Percentiles rank a stretch among this genome's conserved stretches.
phyloP scores from a whole-genome alignment of 2,888 invertebrate genomes.

The Shargacucullia verbasci region DNA sequence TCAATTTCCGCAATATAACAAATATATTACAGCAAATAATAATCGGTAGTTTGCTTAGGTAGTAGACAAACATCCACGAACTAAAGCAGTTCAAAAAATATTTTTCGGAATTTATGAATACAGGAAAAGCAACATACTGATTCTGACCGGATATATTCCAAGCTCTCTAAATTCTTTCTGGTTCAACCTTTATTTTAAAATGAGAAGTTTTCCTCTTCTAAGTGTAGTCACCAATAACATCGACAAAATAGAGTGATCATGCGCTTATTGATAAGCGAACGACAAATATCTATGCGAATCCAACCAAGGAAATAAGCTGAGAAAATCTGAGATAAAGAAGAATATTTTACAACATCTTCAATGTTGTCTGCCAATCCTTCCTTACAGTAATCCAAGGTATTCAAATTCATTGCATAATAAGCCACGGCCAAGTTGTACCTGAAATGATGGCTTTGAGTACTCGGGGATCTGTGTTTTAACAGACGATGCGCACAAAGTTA shows the following conservation, averaged over 20 bases:
- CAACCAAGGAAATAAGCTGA: too few relatives aligned
- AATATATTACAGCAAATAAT: too few relatives aligned
- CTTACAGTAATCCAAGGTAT: not conserved
- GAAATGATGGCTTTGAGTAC: too few relatives aligned
- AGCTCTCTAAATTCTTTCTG: constrained; percentile 39
- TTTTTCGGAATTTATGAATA: constrained; percentile 42
- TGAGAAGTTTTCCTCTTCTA: constrained; percentile 1
- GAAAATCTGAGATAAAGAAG: too few relatives aligned
- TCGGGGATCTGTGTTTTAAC: too few relatives aligned
- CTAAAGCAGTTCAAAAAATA: constrained; percentile 27
- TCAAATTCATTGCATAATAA: too few relatives aligned
- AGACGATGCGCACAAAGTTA: too few relatives aligned
- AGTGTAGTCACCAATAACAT: too few relatives aligned
- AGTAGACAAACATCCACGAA: constrained; percentile 21
- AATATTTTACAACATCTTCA: constrained; percentile 13
- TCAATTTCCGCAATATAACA: too few relatives aligned
- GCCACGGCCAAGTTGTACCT: too few relatives aligned
- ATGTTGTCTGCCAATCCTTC: constrained; percentile 13
- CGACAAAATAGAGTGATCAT: not conserved
- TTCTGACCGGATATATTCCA: constrained; percentile 45
- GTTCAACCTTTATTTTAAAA: constrained; percentile 14
- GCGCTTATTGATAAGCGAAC: too few relatives aligned
- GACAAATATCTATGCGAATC: too few relatives aligned
- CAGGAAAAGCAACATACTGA: constrained; percentile 28
- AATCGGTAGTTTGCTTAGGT: constrained; percentile 8